Evolutionary conservation across 2,888 invertebrate species (phyloP).

Genomic region (Sinelater perroti): DNA sequence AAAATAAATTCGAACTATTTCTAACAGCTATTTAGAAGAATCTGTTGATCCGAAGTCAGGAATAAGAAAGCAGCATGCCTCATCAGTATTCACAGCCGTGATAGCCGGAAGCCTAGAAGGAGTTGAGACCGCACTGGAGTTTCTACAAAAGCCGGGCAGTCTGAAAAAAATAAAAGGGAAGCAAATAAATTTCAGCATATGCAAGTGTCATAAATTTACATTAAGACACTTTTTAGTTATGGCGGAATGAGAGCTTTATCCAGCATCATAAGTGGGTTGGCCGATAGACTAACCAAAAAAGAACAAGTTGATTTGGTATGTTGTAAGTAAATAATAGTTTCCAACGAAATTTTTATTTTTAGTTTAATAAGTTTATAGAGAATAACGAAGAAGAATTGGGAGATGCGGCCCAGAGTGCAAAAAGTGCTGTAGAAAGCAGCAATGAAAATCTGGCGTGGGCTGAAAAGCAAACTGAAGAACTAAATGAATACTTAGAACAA

Average conservation of each 20-base stretch:
- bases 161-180: slow-evolving; percentile 42
- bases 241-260: slow-evolving; percentile 62
- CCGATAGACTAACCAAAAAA: slow-evolving; percentile 48
- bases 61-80: slow-evolving; percentile 63
- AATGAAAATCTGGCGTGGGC: slow-evolving; percentile 56
- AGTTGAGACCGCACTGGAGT: slow-evolving; percentile 62
- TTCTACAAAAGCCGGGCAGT: slow-evolving; percentile 61
- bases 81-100: slow-evolving; percentile 61
- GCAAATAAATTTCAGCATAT: not conserved
- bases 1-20: no score
- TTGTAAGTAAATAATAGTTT: not conserved
- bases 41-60: slow-evolving; percentile 49
- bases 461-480: slow-evolving; percentile 24
- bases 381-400: slow-evolving; percentile 49
- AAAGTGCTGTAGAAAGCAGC: slow-evolving; percentile 49
- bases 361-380: slow-evolving; percentile 40
- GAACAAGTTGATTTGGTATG: slow-evolving; percentile 49
- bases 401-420: slow-evolving; percentile 49
- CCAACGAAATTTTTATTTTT: not conserved
- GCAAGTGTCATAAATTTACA: not conserved
- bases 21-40: slow-evolving; percentile 47
- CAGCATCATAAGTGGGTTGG: slow-evolving; percentile 51
- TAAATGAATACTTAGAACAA: not conserved
- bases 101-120: slow-evolving; percentile 66
- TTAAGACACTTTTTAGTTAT: slow-evolving; percentile 55